These are phyloP conservation scores for Drosophila biarmipes DNA, from an alignment of 1,140 invertebrate genomes.

Conservation along the genomic window DNA sequence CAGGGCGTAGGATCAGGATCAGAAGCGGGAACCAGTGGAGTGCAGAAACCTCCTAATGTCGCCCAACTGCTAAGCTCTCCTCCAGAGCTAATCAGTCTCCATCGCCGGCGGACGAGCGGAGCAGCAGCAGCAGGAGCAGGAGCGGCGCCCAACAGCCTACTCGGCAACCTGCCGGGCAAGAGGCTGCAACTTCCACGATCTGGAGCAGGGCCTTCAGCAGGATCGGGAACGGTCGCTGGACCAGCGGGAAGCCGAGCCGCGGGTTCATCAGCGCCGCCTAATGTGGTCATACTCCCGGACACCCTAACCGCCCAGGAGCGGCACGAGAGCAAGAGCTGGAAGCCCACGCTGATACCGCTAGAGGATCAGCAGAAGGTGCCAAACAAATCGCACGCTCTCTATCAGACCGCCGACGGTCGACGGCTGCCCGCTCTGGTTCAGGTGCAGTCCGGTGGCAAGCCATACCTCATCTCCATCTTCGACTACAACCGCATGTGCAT, in stretches of 20 bases:
- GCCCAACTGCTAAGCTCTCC: conserved; percentile 70
- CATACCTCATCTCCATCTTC: conserved; percentile 88
- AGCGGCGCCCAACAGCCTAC: conserved; percentile 12
- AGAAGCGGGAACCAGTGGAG: not conserved
- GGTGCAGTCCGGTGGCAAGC: conserved; percentile 88
- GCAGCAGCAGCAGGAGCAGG: not conserved
- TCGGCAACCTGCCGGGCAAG: conserved; percentile 35
- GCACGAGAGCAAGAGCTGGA: conserved; percentile 86
- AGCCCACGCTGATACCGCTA: conserved; percentile 89
- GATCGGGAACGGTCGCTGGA: conserved; percentile 74
- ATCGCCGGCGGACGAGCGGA: conserved; percentile 55
- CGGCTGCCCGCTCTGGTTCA: conserved; percentile 86
- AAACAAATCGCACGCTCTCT: conserved; percentile 85
- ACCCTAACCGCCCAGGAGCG: conserved; percentile 74
- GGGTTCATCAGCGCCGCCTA: conserved; percentile 40
- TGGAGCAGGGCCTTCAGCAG: conserved; percentile 2
- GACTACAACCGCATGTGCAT: conserved; percentile 90
- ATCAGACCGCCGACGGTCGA: conserved; percentile 86
- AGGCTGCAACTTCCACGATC: conserved; percentile 46
- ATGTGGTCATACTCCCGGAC: conserved; percentile 79
- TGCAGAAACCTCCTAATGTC: conserved; percentile 34
- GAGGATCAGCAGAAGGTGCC: conserved; percentile 84
- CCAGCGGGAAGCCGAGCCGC: conserved; percentile 48
- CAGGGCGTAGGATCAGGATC: not conserved
- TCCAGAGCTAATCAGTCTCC: conserved; percentile 75